Percentiles rank a stretch among this genome's conserved stretches.
Conservation (phyloP, 2,113 vertebrate genomes). For the Phodopus roborovskii region DNA sequence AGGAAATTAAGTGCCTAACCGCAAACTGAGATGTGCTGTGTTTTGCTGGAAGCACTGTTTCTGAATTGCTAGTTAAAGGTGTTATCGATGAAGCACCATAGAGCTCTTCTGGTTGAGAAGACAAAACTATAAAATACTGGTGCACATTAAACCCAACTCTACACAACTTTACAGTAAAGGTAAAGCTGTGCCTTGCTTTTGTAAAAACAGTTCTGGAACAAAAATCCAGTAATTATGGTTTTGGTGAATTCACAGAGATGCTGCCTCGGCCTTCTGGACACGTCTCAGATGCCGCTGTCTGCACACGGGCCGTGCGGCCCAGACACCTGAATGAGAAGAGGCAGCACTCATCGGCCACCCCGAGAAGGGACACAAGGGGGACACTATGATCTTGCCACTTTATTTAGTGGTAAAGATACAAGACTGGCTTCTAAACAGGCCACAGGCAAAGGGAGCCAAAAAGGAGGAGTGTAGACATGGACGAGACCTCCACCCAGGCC, state of each 20-base stretch:
- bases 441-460: neutral
- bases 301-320: conserved; percentile 52
- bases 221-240: conserved; percentile 83
- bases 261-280: conserved; percentile 75
- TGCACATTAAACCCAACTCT: conserved; percentile 77
- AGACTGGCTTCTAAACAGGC: neutral
- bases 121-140: conserved; percentile 67
- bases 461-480: neutral
- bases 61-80: conserved; percentile 26
- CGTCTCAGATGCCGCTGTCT: conserved; percentile 76
- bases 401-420: neutral
- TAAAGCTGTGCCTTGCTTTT: conserved; percentile 73
- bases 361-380: accelerated
- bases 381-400: neutral
- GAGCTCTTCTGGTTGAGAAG: neutral
- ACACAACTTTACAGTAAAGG: conserved; percentile 56
- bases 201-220: conserved; percentile 81
- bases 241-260: conserved; percentile 71
- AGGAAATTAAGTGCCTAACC: neutral
- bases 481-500: neutral
- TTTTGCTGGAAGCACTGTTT: neutral
- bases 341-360: neutral
- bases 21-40: neutral
- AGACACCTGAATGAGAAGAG: conserved; percentile 35
- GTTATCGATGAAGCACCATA: neutral